A percentile compares a stretch with the other conserved stretches of the same genome.
These are phyloP conservation scores for Semaprochilodus insignis DNA, from an alignment of 2,797 vertebrate genomes.

Conservation along the genomic window DNA sequence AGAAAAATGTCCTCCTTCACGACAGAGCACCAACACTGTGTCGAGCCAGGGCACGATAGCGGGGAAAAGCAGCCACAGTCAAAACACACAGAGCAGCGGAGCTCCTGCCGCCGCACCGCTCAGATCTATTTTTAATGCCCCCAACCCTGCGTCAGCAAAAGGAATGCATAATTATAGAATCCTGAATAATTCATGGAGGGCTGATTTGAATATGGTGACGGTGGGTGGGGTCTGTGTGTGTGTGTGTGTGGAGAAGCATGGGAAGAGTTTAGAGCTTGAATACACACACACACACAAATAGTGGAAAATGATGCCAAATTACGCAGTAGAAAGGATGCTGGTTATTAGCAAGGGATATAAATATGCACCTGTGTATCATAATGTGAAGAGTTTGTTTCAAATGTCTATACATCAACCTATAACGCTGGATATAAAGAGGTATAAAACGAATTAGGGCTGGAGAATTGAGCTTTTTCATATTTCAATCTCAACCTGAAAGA, in stretches of 20 bases:
- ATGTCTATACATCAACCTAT: no score
- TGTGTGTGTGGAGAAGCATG: not conserved
- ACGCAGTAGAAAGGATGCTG: no score
- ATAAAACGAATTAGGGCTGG: no score
- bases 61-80: slow-evolving; percentile 46
- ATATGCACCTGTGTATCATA: no score
- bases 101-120: slow-evolving; percentile 40
- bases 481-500: no score
- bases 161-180: slow-evolving; percentile 60
- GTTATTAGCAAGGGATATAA: no score
- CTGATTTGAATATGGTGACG: slow-evolving; percentile 53
- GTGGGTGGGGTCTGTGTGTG: slow-evolving; percentile 10
- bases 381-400: no score
- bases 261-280: not conserved
- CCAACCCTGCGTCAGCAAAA: slow-evolving; percentile 60
- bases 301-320: no score
- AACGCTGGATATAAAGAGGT: no score
- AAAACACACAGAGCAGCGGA: slow-evolving; percentile 45
- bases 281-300: not conserved
- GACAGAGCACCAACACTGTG: not conserved
- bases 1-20: slow-evolving; percentile 30
- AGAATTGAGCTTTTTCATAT: no score
- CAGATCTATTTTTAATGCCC: slow-evolving; percentile 65
- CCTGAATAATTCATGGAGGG: slow-evolving; percentile 56
- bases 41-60: not conserved